These are phyloP conservation scores for Cerceris rybyensis DNA, from an alignment of 2,888 invertebrate genomes.

Conservation along the genomic window DNA sequence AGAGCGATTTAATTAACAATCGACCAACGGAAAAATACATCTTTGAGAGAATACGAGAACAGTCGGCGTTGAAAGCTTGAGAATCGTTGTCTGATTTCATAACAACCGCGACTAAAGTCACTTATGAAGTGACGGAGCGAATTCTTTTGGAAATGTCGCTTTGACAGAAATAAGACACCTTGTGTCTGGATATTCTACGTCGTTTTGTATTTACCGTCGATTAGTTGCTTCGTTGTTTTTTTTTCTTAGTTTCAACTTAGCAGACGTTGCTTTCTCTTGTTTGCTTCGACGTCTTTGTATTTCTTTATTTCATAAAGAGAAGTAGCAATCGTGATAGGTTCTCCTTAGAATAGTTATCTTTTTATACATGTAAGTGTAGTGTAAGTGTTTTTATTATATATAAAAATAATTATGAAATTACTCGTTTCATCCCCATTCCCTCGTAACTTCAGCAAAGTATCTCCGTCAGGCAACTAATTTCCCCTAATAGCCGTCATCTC, in stretches of 20 bases:
- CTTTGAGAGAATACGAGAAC: neutral
- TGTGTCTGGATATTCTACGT: neutral
- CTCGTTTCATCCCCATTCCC: too few species aligned
- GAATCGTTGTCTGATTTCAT: slow-evolving; percentile 3
- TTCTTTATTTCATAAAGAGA: too few species aligned
- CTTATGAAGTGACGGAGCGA: slow-evolving; percentile 5
- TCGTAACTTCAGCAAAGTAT: too few species aligned
- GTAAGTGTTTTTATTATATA: too few species aligned
- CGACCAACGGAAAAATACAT: neutral
- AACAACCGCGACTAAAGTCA: neutral
- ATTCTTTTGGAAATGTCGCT: slow-evolving; percentile 7
- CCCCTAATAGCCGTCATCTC: too few species aligned
- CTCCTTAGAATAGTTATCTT: too few species aligned
- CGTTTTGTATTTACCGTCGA: neutral
- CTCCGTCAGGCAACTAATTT: too few species aligned
- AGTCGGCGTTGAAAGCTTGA: neutral
- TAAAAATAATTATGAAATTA: too few species aligned
- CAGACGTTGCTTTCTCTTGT: neutral
- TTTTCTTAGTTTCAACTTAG: neutral
- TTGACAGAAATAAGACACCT: slow-evolving; percentile 8
- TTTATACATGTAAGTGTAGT: too few species aligned
- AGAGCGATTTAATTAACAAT: neutral
- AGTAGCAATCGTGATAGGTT: too few species aligned
- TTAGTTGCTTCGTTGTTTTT: neutral
- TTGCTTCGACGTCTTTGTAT: too few species aligned